Conservation (phyloP, 2,797 vertebrate species). For the Molossus molossus region DNA sequence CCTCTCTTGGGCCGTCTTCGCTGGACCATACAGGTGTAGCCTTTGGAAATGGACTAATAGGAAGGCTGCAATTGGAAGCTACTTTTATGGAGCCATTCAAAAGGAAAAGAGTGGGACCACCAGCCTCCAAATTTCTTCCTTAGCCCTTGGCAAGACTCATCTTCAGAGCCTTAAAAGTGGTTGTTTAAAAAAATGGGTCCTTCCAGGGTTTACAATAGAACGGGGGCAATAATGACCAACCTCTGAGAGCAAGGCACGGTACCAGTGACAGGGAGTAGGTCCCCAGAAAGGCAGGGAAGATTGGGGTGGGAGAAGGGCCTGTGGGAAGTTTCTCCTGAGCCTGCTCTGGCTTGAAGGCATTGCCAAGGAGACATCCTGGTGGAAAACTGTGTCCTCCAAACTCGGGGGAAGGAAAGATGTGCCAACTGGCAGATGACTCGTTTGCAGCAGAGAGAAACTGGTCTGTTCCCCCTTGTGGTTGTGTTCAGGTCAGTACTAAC, state of each 20-base stretch:
- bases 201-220: neutral
- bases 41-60: neutral
- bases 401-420: neutral
- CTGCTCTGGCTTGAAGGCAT: neutral
- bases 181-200: constrained; percentile 39
- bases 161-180: neutral
- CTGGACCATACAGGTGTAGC: neutral
- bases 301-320: neutral
- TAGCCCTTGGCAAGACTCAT: neutral
- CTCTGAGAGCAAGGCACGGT: neutral
- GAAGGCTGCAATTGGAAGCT: neutral
- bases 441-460: constrained; percentile 43
- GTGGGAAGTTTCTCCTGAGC: neutral
- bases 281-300: neutral
- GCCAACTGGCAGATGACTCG: neutral
- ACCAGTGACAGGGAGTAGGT: neutral
- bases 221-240: neutral
- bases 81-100: neutral
- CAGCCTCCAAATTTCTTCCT: neutral
- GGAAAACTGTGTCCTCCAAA: constrained; percentile 43
- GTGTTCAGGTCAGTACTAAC: constrained; percentile 86
- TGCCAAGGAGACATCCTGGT: constrained; percentile 48
- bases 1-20: neutral
- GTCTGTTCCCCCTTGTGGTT: constrained; percentile 71
- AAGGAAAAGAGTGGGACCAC: neutral